Base-by-base conservation (phyloP, 2,888 invertebrate species). In the Nudaria mundana region DNA sequence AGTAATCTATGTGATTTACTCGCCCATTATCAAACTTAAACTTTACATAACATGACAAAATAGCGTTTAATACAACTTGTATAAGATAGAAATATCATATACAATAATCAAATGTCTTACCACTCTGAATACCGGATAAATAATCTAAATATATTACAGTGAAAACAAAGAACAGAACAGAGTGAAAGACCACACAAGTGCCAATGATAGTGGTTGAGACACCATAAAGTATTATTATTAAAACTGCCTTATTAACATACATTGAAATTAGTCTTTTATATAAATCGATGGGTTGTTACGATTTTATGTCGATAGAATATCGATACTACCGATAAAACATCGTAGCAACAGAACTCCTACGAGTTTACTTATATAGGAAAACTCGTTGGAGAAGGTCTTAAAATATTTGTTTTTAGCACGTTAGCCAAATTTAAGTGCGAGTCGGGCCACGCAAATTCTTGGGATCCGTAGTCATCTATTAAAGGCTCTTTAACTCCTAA, bases 161-260 rank as follows among this genome's bases (percentile, higher is more conserved):
- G 37, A 8, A 62, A 59, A 66, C 64, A 67, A 67, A 58, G 56
- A 49, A 39, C 34, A 33, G 32, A 49, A 37, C 35, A 10, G 28
- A 30, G 30, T n/a, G 4, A 11, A 30, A 34, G 68, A 66, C 68
- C 66, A 67, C 69, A 69, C 68, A 57, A 48, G 48, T 51, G 49
- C 40, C 47, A 34, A 36, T 30, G 35, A 18, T 33, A 5, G 36
- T 30, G 37, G 14, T 32, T 26, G 49, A 18, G 48, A 56, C 10
- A 43, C 43, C 68, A 71, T 76, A 76, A 76, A 76, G 61, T 69
- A 73, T 71, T 63, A 58, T 48, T 76, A 76, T 73, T 72, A 71
- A 73, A 71, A 68, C 50, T 52, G 35, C 47, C 64, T 60, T 66
- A 75, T 73, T 74, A 73, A 48, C 65, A 69, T 68, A 66, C 35